phyloP scores from a whole-genome alignment of 2,888 invertebrate species.

The Limenitis camilla region DNA sequence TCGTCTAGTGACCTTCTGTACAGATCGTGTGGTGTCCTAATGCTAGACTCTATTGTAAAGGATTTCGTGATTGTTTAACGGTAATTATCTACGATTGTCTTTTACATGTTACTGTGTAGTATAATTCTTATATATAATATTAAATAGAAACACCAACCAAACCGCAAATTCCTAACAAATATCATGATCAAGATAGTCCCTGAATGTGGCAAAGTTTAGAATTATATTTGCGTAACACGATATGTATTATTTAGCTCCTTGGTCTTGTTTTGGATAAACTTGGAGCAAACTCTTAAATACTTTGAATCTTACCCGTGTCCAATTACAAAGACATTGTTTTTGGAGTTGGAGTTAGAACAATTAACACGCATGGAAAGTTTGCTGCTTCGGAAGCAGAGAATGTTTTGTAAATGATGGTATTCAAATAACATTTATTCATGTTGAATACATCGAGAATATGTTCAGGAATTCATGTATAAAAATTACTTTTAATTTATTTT shows the following conservation, averaged over 20 bases:
- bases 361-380: constrained; percentile 10
- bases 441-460: too few species aligned
- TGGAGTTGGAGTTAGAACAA: constrained; percentile 8
- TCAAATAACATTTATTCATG: not conserved
- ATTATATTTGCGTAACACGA: constrained; percentile 45
- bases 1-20: too few species aligned
- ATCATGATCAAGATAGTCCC: constrained; percentile 42
- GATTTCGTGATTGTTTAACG: too few species aligned
- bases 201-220: constrained; percentile 54
- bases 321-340: constrained; percentile 16
- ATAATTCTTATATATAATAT: too few species aligned
- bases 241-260: constrained; percentile 40
- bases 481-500: too few species aligned
- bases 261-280: constrained; percentile 15
- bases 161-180: constrained; percentile 18
- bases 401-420: not conserved
- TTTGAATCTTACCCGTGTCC: constrained; percentile 10
- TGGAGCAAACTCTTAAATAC: constrained; percentile 10
- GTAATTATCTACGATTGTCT: too few species aligned
- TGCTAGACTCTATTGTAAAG: too few species aligned
- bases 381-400: constrained; percentile 1
- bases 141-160: too few species aligned
- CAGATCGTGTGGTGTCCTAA: too few species aligned
- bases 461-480: too few species aligned
- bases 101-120: too few species aligned